A percentile compares a stretch with the other conserved stretches of the same genome.
Evolutionary conservation across 2,888 invertebrate genomes (phyloP).

Genomic region (Campopleginae sp.): DNA sequence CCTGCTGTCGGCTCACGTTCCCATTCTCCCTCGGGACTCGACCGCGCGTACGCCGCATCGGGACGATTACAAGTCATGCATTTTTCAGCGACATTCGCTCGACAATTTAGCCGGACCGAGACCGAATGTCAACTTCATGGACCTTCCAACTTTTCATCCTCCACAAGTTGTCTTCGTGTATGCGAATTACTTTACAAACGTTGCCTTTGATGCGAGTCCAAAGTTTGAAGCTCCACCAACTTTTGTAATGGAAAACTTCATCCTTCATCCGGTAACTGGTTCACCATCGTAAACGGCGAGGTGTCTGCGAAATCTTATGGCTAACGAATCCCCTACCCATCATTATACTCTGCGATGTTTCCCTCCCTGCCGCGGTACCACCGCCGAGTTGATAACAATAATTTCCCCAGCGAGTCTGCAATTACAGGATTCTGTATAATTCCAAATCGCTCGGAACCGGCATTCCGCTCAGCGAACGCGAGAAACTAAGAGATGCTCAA

Average conservation of each 20-base stretch:
- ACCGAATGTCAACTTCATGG: constrained; percentile 35
- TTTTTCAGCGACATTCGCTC: constrained; percentile 73
- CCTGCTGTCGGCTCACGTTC: constrained; percentile 33
- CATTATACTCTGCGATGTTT: constrained; percentile 32
- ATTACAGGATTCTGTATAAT: constrained; percentile 68
- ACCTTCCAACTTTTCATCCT: constrained; percentile 7
- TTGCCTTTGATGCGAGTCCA: constrained; percentile 47
- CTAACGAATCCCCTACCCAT: constrained; percentile 8
- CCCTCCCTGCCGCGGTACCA: background rate
- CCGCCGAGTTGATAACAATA: constrained; percentile 60
- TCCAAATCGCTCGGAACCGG: constrained; percentile 51
- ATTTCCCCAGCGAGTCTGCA: constrained; percentile 66
- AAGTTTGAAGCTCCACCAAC: constrained; percentile 20
- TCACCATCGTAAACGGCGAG: constrained; percentile 9
- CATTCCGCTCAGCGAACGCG: constrained; percentile 44
- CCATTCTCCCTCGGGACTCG: constrained; percentile 78
- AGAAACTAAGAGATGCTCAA: constrained; percentile 61
- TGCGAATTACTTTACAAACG: constrained; percentile 40
- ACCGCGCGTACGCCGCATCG: constrained; percentile 76
- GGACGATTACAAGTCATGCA: constrained; percentile 80
- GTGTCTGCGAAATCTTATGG: constrained; percentile 36
- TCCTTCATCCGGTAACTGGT: constrained; percentile 28
- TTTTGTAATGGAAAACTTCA: constrained; percentile 34
- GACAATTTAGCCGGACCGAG: constrained; percentile 34
- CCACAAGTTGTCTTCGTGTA: background rate